These are phyloP conservation scores for Myodes glareolus DNA, from an alignment of 2,113 vertebrate genomes.

Conservation along the genomic window DNA sequence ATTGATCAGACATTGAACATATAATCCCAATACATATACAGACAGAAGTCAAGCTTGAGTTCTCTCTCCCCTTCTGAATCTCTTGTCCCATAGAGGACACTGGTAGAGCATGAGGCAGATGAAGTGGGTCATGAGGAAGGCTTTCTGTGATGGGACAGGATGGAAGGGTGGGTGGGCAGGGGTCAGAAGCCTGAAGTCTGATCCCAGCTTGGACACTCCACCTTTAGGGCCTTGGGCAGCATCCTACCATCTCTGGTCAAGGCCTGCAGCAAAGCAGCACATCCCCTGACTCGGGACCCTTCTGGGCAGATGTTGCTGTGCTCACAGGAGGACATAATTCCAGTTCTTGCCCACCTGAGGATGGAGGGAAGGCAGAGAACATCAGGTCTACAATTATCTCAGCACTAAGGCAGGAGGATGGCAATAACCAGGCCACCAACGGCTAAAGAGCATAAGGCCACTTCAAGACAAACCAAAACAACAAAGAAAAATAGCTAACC, in stretches of 20 bases:
- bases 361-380: too few relatives aligned
- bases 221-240: background rate
- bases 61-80: background rate
- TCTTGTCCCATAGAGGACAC: background rate
- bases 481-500: accelerated
- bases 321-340: too few relatives aligned
- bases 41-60: background rate
- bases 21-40: background rate
- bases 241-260: too few relatives aligned
- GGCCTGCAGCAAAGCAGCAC: too few relatives aligned
- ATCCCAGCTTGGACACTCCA: background rate
- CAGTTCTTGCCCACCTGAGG: too few relatives aligned
- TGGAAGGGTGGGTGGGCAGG: accelerated
- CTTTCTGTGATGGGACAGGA: background rate
- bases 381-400: too few relatives aligned
- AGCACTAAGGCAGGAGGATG: too few relatives aligned
- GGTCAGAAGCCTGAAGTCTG: background rate
- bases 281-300: too few relatives aligned
- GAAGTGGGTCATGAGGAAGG: background rate
- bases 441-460: too few relatives aligned
- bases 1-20: background rate
- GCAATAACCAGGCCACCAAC: too few relatives aligned
- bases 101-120: background rate
- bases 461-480: background rate
- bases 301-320: too few relatives aligned